These are phyloP conservation scores for Dinocampus coccinellae DNA, from an alignment of 2,888 invertebrate genomes.

Conservation along the genomic window DNA sequence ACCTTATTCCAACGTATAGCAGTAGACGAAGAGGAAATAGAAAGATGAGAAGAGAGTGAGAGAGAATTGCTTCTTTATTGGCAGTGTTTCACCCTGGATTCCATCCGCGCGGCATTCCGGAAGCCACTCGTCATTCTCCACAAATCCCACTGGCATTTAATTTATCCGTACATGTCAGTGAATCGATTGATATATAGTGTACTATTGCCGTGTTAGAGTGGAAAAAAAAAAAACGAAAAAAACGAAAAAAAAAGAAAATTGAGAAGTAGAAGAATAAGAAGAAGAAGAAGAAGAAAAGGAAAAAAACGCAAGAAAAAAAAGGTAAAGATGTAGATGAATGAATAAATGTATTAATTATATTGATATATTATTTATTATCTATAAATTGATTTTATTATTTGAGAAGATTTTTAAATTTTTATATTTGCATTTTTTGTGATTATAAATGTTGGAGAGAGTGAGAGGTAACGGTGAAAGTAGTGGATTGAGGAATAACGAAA, in stretches of 20 bases:
- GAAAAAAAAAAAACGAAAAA: neutral
- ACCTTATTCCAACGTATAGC: neutral
- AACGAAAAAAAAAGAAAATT: neutral
- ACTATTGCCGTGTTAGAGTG: neutral
- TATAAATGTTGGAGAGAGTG: too few species aligned
- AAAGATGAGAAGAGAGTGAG: constrained; percentile 22
- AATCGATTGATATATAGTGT: constrained; percentile 27
- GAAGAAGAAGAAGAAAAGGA: too few species aligned
- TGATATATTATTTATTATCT: too few species aligned
- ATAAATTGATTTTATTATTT: too few species aligned
- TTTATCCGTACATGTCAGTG: constrained; percentile 21
- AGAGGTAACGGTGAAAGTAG: too few species aligned
- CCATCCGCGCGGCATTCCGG: constrained; percentile 13
- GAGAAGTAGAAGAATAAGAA: too few species aligned
- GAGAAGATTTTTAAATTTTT: too few species aligned
- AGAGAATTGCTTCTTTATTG: constrained; percentile 37
- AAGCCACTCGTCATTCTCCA: constrained; percentile 15
- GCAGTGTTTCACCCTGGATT: constrained; percentile 38
- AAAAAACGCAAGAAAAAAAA: too few species aligned
- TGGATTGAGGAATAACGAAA: too few species aligned
- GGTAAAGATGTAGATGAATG: too few species aligned
- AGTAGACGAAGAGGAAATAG: neutral
- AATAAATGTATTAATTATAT: too few species aligned
- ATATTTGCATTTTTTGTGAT: too few species aligned
- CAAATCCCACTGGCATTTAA: constrained; percentile 27